Conservation (phyloP, 2,113 vertebrate species). For the Willisornis vidua region DNA sequence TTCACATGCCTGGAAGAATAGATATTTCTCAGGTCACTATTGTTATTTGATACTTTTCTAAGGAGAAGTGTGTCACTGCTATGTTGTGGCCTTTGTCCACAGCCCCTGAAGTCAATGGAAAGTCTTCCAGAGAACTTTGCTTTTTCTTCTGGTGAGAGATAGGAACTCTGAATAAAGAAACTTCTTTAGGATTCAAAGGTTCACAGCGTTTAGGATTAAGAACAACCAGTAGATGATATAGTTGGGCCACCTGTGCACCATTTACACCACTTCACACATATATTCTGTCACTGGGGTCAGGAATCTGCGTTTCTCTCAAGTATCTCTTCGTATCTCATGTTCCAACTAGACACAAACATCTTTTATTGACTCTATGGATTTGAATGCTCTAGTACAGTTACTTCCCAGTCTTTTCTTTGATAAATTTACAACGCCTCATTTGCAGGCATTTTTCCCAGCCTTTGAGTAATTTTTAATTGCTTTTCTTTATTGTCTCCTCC, state of each 20-base stretch:
- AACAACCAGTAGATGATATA: neutral
- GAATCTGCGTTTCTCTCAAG: neutral
- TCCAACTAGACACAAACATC: neutral
- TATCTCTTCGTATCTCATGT: neutral
- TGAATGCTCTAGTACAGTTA: neutral
- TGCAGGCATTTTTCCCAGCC: neutral
- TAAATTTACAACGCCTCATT: neutral
- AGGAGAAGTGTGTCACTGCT: neutral
- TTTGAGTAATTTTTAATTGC: neutral
- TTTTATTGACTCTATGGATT: neutral
- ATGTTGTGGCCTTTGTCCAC: neutral
- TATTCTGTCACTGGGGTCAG: fast-evolving
- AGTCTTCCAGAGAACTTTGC: neutral
- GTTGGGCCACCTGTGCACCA: fast-evolving
- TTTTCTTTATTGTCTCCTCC: neutral
- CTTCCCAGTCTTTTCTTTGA: neutral
- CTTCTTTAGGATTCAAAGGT: neutral
- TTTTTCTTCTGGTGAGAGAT: neutral
- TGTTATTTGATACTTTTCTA: neutral
- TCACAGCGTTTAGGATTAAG: neutral
- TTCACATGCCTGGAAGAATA: neutral
- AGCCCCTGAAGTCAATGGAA: neutral
- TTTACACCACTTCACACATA: neutral
- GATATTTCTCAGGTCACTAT: neutral
- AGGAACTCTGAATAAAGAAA: neutral